Conservation (phyloP, 2,113 vertebrate genomes). For the Gallinago undulata region DNA sequence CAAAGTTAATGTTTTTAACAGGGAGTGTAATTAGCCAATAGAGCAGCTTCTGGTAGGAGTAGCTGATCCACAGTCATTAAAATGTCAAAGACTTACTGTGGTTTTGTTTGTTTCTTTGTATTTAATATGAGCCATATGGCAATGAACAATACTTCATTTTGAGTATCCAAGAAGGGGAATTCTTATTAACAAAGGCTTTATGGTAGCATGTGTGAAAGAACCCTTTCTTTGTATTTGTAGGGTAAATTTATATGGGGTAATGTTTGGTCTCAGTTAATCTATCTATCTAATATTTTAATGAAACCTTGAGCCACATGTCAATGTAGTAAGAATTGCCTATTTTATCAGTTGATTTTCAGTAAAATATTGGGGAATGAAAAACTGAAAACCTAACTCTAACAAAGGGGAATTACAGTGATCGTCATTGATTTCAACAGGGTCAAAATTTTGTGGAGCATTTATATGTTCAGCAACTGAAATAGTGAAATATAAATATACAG, state of each 20-base stretch:
- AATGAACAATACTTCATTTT: slow-evolving; percentile 50
- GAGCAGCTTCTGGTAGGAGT: slow-evolving; percentile 13
- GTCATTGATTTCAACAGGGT: neutral
- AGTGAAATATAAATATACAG: neutral
- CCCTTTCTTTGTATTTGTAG: slow-evolving; percentile 39
- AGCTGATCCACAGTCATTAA: slow-evolving; percentile 14
- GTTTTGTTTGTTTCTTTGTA: slow-evolving; percentile 52
- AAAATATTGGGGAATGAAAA: neutral
- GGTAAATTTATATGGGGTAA: slow-evolving; percentile 12
- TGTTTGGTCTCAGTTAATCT: slow-evolving; percentile 30
- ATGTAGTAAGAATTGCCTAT: neutral
- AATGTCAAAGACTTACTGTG: slow-evolving; percentile 50
- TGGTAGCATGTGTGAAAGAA: slow-evolving; percentile 41
- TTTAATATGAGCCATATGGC: slow-evolving; percentile 61
- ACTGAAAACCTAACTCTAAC: neutral
- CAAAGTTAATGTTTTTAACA: neutral
- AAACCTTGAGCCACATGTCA: slow-evolving; percentile 12
- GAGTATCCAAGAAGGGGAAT: slow-evolving; percentile 9
- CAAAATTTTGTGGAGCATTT: neutral
- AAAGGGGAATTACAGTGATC: neutral
- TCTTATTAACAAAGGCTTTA: slow-evolving; percentile 48
- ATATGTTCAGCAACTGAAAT: neutral
- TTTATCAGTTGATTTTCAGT: neutral
- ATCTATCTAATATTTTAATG: slow-evolving; percentile 36
- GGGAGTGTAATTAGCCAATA: neutral